These are phyloP conservation scores for Sorex araneus DNA, from an alignment of 2,113 vertebrate genomes.

Conservation along the genomic window DNA sequence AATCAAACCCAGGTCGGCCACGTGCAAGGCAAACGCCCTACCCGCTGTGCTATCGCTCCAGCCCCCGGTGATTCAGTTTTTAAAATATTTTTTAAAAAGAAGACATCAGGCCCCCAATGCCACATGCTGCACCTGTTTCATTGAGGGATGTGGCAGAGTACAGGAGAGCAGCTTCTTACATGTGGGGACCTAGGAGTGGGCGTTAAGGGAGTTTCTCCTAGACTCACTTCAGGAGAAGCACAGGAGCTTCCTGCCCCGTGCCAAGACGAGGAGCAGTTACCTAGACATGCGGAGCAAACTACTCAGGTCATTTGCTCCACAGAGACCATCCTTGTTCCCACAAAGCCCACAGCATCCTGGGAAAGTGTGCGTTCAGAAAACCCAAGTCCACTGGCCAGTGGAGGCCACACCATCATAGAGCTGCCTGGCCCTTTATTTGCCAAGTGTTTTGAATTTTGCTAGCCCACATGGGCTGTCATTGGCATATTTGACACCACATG, in stretches of 20 bases:
- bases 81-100: too few relatives aligned
- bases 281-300: neutral
- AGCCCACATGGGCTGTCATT: neutral
- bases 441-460: neutral
- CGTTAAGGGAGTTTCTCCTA: neutral
- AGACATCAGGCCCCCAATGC: neutral
- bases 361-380: neutral
- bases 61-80: too few relatives aligned
- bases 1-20: too few relatives aligned
- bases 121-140: too few relatives aligned
- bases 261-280: neutral
- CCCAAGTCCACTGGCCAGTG: neutral
- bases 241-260: neutral
- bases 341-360: neutral
- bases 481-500: neutral
- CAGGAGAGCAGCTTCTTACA: neutral
- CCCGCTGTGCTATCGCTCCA: too few relatives aligned
- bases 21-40: too few relatives aligned
- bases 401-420: neutral
- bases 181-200: accelerated
- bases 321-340: neutral
- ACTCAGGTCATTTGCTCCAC: neutral
- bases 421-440: neutral
- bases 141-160: neutral
- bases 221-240: neutral